Evolutionary conservation across 37 sponge, comb jelly and placozoan species (phyloP).

Genomic region (Ianthella basta): DNA sequence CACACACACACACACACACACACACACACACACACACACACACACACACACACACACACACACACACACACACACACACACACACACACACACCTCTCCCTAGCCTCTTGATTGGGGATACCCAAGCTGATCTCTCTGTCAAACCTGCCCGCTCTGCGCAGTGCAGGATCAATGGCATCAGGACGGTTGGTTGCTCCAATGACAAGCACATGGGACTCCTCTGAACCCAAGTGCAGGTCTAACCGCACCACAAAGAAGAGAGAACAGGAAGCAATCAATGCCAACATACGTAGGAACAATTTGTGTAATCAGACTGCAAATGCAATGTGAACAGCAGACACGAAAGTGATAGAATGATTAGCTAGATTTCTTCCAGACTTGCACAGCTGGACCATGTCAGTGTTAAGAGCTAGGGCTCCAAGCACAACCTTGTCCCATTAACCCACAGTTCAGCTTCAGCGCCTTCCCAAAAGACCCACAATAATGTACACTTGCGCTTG

Average conservation of each 20-base stretch:
- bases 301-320: no score
- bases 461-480: no score
- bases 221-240: slow-evolving; percentile 33
- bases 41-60: slow-evolving; percentile 58
- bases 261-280: not conserved
- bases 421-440: no score
- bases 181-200: slow-evolving; percentile 92
- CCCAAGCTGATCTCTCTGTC: slow-evolving; percentile 92
- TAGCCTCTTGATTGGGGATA: slow-evolving; percentile 83
- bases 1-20: slow-evolving; percentile 44
- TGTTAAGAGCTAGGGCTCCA: no score
- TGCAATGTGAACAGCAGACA: no score
- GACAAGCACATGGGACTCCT: slow-evolving; percentile 61
- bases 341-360: no score
- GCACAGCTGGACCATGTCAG: no score
- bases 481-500: no score
- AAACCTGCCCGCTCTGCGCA: slow-evolving; percentile 93
- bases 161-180: slow-evolving; percentile 86
- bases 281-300: not conserved
- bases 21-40: slow-evolving; percentile 52
- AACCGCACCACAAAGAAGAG: not conserved
- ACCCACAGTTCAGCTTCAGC: no score
- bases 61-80: slow-evolving; percentile 55
- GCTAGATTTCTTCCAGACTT: no score
- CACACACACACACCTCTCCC: slow-evolving; percentile 54